These are phyloP conservation scores for Pterostichus madidus DNA, from an alignment of 2,888 invertebrate genomes.

Conservation along the genomic window DNA sequence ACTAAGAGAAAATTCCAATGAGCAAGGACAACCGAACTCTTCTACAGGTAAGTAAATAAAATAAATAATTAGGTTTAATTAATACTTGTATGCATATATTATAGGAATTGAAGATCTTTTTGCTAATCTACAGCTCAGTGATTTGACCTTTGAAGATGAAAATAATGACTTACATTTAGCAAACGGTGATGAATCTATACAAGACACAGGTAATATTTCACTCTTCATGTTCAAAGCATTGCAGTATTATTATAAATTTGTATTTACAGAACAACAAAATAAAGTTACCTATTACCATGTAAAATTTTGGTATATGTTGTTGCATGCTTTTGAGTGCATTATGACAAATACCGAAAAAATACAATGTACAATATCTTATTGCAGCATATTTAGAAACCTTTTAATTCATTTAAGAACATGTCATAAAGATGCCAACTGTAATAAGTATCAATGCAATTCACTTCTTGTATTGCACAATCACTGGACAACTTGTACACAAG, in stretches of 20 bases:
- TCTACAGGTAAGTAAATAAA: conserved; percentile 23
- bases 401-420: not conserved
- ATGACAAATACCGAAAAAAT: not conserved
- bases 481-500: not conserved
- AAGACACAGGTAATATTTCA: not conserved
- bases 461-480: not conserved
- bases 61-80: conserved; percentile 8
- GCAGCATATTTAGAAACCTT: not conserved
- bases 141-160: not conserved
- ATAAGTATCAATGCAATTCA: not conserved
- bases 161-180: not conserved
- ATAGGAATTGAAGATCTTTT: conserved; percentile 4
- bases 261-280: conserved; percentile 1
- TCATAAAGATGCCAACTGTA: not conserved
- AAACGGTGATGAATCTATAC: not conserved
- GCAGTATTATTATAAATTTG: too few relatives aligned
- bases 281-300: not conserved
- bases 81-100: not conserved
- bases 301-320: conserved; percentile 1
- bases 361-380: not conserved
- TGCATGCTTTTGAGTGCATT: conserved; percentile 4
- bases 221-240: too few relatives aligned
- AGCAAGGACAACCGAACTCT: not conserved
- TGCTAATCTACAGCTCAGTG: conserved; percentile 19
- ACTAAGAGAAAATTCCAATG: conserved; percentile 3